These are phyloP conservation scores for Prolemur simus DNA, from an alignment of 2,113 vertebrate species.

Conservation along the genomic window DNA sequence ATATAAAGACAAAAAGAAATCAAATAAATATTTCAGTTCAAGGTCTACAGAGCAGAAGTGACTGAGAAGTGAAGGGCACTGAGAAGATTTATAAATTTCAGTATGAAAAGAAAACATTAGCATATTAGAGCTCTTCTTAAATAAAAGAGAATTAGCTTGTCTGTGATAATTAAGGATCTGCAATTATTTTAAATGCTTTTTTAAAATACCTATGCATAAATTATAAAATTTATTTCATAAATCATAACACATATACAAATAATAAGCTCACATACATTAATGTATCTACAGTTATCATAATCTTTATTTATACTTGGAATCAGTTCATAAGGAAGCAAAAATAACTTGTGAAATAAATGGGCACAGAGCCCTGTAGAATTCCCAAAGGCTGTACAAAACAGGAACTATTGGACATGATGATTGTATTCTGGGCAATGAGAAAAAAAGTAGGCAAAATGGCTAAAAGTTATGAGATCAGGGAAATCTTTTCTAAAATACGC, in stretches of 20 bases:
- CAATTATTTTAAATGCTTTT: not conserved
- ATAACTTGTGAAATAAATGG: not conserved
- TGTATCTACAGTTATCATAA: not conserved
- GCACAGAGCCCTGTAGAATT: not conserved
- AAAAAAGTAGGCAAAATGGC: not conserved
- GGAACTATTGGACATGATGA: not conserved
- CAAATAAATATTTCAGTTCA: not conserved
- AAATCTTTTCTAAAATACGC: not conserved
- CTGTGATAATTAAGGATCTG: not conserved
- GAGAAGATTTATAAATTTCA: not conserved
- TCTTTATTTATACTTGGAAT: not conserved
- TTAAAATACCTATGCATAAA: not conserved
- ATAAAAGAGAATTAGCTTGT: not conserved
- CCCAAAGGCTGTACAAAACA: not conserved
- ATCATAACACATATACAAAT: not conserved
- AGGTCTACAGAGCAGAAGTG: not conserved
- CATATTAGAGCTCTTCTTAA: not conserved
- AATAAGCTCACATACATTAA: not conserved
- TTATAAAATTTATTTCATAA: not conserved
- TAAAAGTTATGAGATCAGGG: not conserved
- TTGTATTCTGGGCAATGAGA: not conserved
- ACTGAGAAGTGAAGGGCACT: not conserved
- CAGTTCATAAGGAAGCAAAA: constrained; percentile 22
- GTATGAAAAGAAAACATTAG: not conserved
- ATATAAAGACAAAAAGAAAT: not conserved